Evolutionary conservation across 2,113 vertebrate species (phyloP), one percentile per base, ranked within the genome.

Genomic region (Centropus unirufus): DNA sequence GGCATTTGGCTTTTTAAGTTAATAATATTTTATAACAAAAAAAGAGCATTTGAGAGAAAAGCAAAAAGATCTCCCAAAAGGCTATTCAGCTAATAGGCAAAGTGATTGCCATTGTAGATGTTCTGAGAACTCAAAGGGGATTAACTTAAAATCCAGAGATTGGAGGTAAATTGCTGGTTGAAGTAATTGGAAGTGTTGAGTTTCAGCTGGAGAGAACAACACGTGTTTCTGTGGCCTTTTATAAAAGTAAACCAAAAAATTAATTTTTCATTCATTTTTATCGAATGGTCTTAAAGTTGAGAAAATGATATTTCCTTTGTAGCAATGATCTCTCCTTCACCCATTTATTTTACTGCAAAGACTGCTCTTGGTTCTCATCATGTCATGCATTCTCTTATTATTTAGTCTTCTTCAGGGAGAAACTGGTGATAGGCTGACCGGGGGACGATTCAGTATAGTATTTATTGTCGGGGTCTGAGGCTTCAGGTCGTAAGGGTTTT

Each of bases 11-110:
- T 97, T 93, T 95, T 87, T 83, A 94, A 97, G 88, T 96, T 96
- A 93, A 91, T 95, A 94, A 96, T 96, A 96, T 93, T 98, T 97
- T 96, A 96, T 94, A 97, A 76, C 51, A 24, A 26, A 93, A 62
- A 62, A 78, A 29, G 62, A 66, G 22, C 5, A 24, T 58, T 73
- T 67, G 59, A 76, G 67, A 90, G 92, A 81, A 81, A 90, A 68
- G 59, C 91, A 93, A 77, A 66, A 93, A 91, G 89, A 73, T 84
- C 69, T 96, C 89, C 83, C 61, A 27, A 91, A 94, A 96, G 92
- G 77, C 91, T 92, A 21, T 87, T 94, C 87, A 92, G 81, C 87
- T 96, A 80, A 86, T 86, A 79, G 91, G 91, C 59, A 85, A 82
- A 95, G 82, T 39, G 87, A 94, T 94, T 93, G 91, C 83, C 32